phyloP scores from a whole-genome alignment of 2,797 vertebrate species.

The Lithobates sylvaticus region DNA sequence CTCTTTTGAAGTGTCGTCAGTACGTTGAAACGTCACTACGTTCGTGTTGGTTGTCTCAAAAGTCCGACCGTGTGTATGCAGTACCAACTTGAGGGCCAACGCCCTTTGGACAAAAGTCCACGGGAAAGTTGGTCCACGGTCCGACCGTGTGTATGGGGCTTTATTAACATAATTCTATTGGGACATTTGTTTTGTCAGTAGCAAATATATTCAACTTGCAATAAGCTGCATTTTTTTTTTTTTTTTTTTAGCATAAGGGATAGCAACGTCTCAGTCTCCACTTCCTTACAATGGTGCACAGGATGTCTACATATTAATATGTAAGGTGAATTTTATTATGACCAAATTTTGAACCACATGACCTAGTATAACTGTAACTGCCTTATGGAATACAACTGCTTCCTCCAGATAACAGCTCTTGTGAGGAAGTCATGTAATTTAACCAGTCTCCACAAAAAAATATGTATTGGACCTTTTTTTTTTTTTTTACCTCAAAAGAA shows the following conservation, averaged over 20 bases:
- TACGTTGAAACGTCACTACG: too few species aligned
- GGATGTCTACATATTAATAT: constrained; percentile 15
- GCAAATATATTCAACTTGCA: background rate
- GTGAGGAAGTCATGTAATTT: constrained; percentile 42
- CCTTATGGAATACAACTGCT: constrained; percentile 51
- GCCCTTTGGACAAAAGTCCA: too few species aligned
- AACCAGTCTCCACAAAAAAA: background rate
- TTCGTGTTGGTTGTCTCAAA: too few species aligned
- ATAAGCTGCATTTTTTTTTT: background rate
- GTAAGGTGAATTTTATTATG: constrained; percentile 1
- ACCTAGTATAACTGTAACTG: background rate
- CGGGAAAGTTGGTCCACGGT: too few species aligned
- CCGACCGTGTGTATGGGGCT: too few species aligned
- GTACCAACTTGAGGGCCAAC: too few species aligned
- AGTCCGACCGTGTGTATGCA: too few species aligned
- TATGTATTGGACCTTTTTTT: too few species aligned
- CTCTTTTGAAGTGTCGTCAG: too few species aligned
- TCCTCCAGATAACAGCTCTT: constrained; percentile 52
- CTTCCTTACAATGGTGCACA: background rate
- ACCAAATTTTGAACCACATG: background rate
- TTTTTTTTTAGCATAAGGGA: background rate
- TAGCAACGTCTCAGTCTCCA: background rate
- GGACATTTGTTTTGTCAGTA: too few species aligned
- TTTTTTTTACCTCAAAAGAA: background rate
- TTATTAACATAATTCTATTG: too few species aligned